phyloP scores from a whole-genome alignment of 1,140 invertebrate genomes.

The Platorchestia sp. region DNA sequence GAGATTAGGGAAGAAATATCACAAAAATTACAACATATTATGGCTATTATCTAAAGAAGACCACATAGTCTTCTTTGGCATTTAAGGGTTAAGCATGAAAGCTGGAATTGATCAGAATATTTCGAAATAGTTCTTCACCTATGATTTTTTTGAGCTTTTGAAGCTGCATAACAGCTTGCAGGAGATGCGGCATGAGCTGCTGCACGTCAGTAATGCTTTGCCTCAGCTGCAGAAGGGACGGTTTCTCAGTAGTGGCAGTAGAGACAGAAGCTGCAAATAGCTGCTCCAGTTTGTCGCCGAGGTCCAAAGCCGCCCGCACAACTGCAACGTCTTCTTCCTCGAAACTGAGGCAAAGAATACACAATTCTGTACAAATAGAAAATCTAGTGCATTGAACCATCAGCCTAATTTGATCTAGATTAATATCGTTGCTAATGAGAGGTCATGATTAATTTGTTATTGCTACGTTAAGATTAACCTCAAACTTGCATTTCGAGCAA shows the following conservation, averaged over 20 bases:
- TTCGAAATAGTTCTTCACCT: neutral
- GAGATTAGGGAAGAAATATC: too few species aligned
- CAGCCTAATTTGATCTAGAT: neutral
- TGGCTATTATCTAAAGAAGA: too few species aligned
- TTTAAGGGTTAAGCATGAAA: too few species aligned
- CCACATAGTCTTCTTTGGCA: too few species aligned
- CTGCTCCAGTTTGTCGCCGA: neutral
- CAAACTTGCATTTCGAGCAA: neutral
- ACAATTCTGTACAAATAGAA: neutral
- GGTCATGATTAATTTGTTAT: neutral
- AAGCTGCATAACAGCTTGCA: neutral
- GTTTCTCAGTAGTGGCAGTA: neutral
- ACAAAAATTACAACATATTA: too few species aligned
- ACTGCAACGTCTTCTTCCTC: neutral
- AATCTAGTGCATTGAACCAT: neutral
- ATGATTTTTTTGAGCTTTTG: neutral
- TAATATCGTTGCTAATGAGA: neutral
- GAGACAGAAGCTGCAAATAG: neutral
- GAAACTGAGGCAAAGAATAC: neutral
- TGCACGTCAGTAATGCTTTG: neutral
- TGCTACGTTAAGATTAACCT: neutral
- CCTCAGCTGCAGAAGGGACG: neutral
- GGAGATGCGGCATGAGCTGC: constrained; percentile 20
- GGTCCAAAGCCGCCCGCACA: neutral
- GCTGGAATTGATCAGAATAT: neutral